Evolutionary conservation across 2,113 vertebrate genomes (phyloP), one percentile per base, ranked within the genome.

Genomic region (Pyrgilauda ruficollis): DNA sequence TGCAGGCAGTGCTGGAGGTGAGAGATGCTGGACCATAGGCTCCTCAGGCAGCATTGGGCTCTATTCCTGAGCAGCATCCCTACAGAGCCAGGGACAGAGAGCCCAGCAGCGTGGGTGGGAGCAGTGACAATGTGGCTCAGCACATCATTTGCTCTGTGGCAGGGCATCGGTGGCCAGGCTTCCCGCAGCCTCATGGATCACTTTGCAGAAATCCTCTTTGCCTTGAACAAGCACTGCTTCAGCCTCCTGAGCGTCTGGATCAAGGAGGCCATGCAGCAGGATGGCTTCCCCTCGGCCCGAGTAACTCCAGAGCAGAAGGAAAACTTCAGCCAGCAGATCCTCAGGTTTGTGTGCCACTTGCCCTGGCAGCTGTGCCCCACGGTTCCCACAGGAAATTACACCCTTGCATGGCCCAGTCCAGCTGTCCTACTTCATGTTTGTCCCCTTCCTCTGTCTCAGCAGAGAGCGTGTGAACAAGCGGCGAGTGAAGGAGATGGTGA

Each of bases 391-490:
- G 70, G 23, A 74, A 44, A 52, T 7, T 16, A 44, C 31, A 49
- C 23, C 75, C 28, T 11, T 4, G 13, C 33, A 6, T 3, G 15
- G 28, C 73, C 47, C 21, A 30, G 10, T 20, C 6, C 17, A 30
- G 37, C 28, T 11, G 44, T 85, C 72, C 66, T 22, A n/a, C 64
- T 87, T 93, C 92, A 96, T 20, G 22, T 55, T 27, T 72, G 47
- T 74, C 67, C 46, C 70, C 26, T 95, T 37, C 86, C 37, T 83
- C 49, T 52, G 70, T 94, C 84, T 96, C 76, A 85, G 89, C 97
- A 99, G 99, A 97, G 99, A 99, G 96, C 98, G 99, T 90, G 99
- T 99, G 96, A 99, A 99, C 98, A 99, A 99, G 97, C 98, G 99
- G 72, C 98, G 99, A 83, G 98, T 99, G 96, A 99, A 99, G 97